phyloP scores from a whole-genome alignment of 1,140 invertebrate species.

The Platyscapa corneri region DNA sequence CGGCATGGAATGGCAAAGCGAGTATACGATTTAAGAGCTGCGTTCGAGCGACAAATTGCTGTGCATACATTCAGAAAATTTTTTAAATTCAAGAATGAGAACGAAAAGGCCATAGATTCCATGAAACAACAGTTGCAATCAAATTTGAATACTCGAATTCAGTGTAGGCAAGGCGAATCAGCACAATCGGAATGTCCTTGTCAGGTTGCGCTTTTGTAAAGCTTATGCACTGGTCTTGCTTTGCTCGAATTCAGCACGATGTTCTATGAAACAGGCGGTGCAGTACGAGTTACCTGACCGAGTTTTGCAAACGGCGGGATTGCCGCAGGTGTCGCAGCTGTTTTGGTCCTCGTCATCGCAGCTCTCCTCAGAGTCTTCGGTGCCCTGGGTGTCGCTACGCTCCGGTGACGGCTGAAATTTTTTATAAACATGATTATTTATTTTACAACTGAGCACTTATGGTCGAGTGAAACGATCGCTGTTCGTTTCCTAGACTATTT shows the following conservation, averaged over 20 bases:
- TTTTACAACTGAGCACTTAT: neutral
- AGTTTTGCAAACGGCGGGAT: constrained; percentile 60
- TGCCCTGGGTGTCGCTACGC: constrained; percentile 61
- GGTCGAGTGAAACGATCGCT: no score
- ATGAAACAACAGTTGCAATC: neutral
- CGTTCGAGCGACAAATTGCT: no score
- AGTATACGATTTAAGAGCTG: no score
- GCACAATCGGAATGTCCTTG: neutral
- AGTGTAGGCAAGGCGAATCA: neutral
- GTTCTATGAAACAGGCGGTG: constrained; percentile 62
- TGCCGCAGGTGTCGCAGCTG: constrained; percentile 64
- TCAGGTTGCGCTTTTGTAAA: neutral
- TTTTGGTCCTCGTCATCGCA: constrained; percentile 62
- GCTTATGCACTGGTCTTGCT: constrained; percentile 55
- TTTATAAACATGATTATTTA: neutral
- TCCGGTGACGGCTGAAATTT: neutral
- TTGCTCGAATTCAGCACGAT: constrained; percentile 66
- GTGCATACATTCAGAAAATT: neutral
- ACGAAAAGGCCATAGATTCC: no score
- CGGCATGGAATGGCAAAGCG: neutral
- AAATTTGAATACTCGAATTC: neutral
- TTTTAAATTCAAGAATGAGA: neutral
- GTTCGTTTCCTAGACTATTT: neutral
- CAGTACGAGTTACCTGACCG: constrained; percentile 67
- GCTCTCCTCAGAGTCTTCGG: constrained; percentile 66